Percentiles rank a stretch among this genome's conserved stretches.
These are phyloP conservation scores for Latheticus oryzae DNA, from an alignment of 2,888 invertebrate genomes.

Conservation along the genomic window DNA sequence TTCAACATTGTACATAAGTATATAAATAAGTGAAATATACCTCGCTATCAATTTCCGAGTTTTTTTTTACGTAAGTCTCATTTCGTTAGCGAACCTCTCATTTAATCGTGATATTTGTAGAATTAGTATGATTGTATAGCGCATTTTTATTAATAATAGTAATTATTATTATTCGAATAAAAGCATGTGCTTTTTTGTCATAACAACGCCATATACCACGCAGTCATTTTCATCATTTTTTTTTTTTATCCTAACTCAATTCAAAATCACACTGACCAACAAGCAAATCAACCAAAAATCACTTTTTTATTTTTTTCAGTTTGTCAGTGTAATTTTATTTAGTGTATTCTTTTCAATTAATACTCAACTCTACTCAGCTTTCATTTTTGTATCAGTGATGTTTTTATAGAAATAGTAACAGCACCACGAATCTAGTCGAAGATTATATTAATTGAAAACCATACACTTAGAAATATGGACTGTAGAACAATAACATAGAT, in stretches of 20 bases:
- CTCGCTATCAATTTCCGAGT: slow-evolving; percentile 50
- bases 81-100: slow-evolving; percentile 37
- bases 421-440: slow-evolving; percentile 28
- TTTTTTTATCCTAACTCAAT: slow-evolving; percentile 11
- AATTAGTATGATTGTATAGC: slow-evolving; percentile 41
- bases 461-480: slow-evolving; percentile 20
- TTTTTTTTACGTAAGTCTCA: slow-evolving; percentile 41
- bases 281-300: neutral
- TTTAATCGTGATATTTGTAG: slow-evolving; percentile 42
- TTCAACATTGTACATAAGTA: slow-evolving; percentile 62
- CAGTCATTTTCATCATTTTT: slow-evolving; percentile 15
- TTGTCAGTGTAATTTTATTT: neutral
- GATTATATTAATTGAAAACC: slow-evolving; percentile 35
- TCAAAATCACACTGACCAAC: slow-evolving; percentile 10
- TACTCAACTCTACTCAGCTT: slow-evolving; percentile 26
- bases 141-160: slow-evolving; percentile 35
- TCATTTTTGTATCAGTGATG: slow-evolving; percentile 13
- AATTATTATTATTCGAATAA: slow-evolving; percentile 30
- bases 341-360: slow-evolving; percentile 39
- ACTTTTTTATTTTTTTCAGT: slow-evolving; percentile 5
- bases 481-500: slow-evolving; percentile 10
- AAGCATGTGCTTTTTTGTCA: slow-evolving; percentile 37
- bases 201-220: slow-evolving; percentile 33
- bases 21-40: slow-evolving; percentile 54
- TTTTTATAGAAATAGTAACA: slow-evolving; percentile 23